Percentiles rank a stretch among this genome's conserved stretches.
These are phyloP conservation scores for Epinotia bilunana DNA, from an alignment of 2,888 invertebrate species.

Conservation along the genomic window DNA sequence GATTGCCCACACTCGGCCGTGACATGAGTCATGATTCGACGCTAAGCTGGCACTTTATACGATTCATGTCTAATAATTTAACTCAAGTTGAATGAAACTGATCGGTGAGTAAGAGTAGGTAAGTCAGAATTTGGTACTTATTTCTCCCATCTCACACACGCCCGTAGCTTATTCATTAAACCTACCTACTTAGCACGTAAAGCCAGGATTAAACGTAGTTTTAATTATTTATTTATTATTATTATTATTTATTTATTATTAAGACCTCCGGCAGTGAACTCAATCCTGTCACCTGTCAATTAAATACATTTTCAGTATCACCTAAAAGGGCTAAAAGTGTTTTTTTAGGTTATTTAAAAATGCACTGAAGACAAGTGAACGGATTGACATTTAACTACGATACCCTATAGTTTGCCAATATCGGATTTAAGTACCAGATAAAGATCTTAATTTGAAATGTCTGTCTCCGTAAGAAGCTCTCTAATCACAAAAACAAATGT, in stretches of 20 bases:
- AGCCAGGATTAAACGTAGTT: neutral
- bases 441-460: neutral
- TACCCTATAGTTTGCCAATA: neutral
- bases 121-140: neutral
- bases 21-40: conserved; percentile 70
- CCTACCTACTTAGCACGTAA: neutral
- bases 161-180: neutral
- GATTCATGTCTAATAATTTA: conserved; percentile 24
- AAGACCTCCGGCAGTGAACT: neutral
- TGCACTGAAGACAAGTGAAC: neutral
- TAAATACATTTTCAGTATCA: neutral
- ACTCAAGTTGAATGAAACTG: conserved; percentile 8
- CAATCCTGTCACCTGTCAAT: neutral
- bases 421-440: neutral
- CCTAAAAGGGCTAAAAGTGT: neutral
- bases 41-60: conserved; percentile 43
- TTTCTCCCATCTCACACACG: neutral
- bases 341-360: neutral
- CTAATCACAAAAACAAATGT: neutral
- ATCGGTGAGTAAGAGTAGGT: neutral
- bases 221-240: neutral
- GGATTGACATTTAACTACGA: too few relatives aligned
- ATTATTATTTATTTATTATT: neutral
- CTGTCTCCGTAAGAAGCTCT: neutral
- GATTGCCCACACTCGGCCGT: conserved; percentile 68